Conservation (phyloP, 2,113 vertebrate genomes). For the Nerophis lumbriciformis region DNA sequence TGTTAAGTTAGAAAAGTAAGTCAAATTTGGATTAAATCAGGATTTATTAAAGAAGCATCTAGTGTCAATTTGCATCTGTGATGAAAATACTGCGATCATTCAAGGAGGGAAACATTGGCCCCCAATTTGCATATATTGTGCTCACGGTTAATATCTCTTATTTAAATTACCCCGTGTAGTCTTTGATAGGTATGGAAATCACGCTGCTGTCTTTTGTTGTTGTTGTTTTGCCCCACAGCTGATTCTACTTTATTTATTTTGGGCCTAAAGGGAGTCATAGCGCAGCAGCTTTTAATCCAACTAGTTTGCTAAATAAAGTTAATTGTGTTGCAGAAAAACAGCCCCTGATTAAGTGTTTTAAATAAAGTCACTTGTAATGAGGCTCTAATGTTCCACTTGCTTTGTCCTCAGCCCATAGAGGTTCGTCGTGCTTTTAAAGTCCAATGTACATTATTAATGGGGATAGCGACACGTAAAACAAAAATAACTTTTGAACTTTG, state of each 20-base stretch:
- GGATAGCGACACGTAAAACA: no score
- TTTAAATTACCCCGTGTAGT: neutral
- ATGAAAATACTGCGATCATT: neutral
- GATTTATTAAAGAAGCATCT: neutral
- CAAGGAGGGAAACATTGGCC: neutral
- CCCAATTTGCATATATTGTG: neutral
- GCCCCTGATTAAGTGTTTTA: conserved; percentile 30
- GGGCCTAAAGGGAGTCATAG: conserved; percentile 1
- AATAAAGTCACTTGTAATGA: conserved; percentile 23
- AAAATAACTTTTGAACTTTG: neutral
- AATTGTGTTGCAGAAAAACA: conserved; percentile 24
- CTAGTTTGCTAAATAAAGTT: conserved; percentile 20
- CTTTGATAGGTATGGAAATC: neutral
- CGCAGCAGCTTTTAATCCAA: conserved; percentile 15
- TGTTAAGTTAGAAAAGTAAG: neutral
- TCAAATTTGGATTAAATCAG: no score
- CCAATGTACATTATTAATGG: neutral
- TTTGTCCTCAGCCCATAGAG: conserved; percentile 3
- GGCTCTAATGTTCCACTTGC: conserved; percentile 10
- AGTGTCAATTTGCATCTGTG: neutral
- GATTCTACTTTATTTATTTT: conserved; percentile 1
- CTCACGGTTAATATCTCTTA: conserved; percentile 3
- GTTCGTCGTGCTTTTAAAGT: neutral
- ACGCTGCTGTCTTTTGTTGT: neutral
- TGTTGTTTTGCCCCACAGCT: no score